phyloP scores from a whole-genome alignment of 2,888 invertebrate genomes.

The Mamestra brassicae region DNA sequence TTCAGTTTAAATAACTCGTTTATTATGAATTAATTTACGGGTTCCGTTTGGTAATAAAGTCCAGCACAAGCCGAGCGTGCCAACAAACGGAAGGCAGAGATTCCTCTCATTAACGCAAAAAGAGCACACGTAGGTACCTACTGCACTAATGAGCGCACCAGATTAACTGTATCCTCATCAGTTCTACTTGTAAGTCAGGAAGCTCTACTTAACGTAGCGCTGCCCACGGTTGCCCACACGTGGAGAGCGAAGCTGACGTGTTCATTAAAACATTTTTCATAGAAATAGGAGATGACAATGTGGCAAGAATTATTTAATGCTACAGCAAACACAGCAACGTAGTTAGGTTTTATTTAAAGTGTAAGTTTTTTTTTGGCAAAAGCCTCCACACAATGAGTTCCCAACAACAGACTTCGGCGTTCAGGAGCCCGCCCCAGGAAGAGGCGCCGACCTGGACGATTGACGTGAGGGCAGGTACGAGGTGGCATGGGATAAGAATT shows the following conservation, averaged over 20 bases:
- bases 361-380: no score
- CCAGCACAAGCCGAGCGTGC: not conserved
- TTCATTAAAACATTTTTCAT: not conserved
- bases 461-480: no score
- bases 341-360: no score
- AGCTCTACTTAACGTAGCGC: slow-evolving; percentile 38
- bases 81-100: slow-evolving; percentile 3
- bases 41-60: not conserved
- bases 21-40: not conserved
- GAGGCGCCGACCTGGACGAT: no score
- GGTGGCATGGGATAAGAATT: no score
- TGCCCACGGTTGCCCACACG: slow-evolving; percentile 26
- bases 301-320: not conserved
- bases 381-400: no score
- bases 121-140: not conserved
- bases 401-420: no score
- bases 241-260: slow-evolving; percentile 9
- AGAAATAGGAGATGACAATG: slow-evolving; percentile 14
- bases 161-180: slow-evolving; percentile 50
- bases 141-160: slow-evolving; percentile 27
- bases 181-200: slow-evolving; percentile 31
- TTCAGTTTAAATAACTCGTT: not conserved
- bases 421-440: no score
- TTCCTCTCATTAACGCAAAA: slow-evolving; percentile 25
- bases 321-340: no score